phyloP scores from a whole-genome alignment of 2,888 invertebrate species.

The Prostheceraeus crozeri region DNA sequence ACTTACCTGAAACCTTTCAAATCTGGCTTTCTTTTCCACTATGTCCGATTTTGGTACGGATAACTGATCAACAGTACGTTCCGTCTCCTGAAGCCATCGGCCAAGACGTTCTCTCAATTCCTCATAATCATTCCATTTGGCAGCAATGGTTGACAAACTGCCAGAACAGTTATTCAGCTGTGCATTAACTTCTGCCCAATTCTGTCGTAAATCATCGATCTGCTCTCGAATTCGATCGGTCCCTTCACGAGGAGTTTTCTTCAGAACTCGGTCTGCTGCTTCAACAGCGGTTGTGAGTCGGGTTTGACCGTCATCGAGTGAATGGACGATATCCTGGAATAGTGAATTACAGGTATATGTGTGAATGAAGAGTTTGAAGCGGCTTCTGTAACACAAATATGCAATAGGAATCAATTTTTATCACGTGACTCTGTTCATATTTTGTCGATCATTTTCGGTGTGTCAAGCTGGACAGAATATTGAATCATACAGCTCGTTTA shows the following conservation, averaged over 20 bases:
- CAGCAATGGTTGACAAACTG: conserved; percentile 72
- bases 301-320: conserved; percentile 64
- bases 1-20: too few relatives aligned
- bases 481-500: too few relatives aligned
- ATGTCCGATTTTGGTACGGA: too few relatives aligned
- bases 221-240: conserved; percentile 46
- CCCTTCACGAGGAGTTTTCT: conserved; percentile 61
- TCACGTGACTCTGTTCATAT: too few relatives aligned
- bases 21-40: too few relatives aligned
- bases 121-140: conserved; percentile 78
- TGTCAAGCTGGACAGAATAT: too few relatives aligned
- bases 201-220: conserved; percentile 70
- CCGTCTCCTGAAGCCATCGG: conserved; percentile 71
- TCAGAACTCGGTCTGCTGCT: conserved; percentile 67
- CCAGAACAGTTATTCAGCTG: conserved; percentile 77
- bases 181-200: conserved; percentile 81
- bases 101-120: conserved; percentile 69
- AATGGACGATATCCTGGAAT: conserved; percentile 56
- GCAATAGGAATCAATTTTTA: too few relatives aligned
- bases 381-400: too few relatives aligned
- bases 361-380: too few relatives aligned
- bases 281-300: conserved; percentile 73
- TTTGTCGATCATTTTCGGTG: too few relatives aligned
- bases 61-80: conserved; percentile 61
- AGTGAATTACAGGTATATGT: too few relatives aligned